Conservation (phyloP, 2,113 vertebrate species). For the Marcusenius ussheri region DNA sequence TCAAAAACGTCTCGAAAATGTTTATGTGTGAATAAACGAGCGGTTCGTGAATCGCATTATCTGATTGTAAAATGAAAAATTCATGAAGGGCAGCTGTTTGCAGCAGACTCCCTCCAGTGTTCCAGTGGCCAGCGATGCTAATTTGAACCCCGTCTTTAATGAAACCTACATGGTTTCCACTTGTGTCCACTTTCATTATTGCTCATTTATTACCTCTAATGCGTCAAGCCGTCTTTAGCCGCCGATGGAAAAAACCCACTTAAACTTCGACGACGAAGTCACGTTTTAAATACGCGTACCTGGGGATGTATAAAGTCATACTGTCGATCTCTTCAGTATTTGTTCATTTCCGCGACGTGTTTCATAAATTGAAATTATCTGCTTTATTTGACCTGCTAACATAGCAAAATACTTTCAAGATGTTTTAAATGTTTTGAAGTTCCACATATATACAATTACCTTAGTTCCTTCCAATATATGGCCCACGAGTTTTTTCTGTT, state of each 20-base stretch:
- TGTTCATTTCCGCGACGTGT: not conserved
- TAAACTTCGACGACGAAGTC: conserved; percentile 27
- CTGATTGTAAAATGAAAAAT: conserved; percentile 85
- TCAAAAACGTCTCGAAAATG: conserved; percentile 84
- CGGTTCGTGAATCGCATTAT: conserved; percentile 77
- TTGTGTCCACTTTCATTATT: conserved; percentile 18
- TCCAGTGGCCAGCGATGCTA: conserved; percentile 50
- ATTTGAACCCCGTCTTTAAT: conserved; percentile 36
- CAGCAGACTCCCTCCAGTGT: conserved; percentile 57
- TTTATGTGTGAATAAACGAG: conserved; percentile 85
- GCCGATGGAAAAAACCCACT: not conserved
- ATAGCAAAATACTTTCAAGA: not conserved
- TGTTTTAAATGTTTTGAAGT: not conserved
- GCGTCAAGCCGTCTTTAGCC: conserved; percentile 3
- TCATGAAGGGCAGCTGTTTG: conserved; percentile 87
- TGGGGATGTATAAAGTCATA: not conserved
- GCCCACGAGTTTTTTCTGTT: not conserved
- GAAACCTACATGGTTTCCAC: conserved; percentile 24
- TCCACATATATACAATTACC: not conserved
- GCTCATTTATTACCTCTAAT: conserved; percentile 27
- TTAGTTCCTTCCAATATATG: not conserved
- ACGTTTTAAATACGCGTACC: conserved; percentile 9
- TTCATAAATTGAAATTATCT: not conserved
- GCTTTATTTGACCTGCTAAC: not conserved
- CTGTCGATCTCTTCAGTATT: not conserved